A percentile compares a stretch with the other conserved stretches of the same genome.
These are phyloP conservation scores for Euborellia annulipes DNA, from an alignment of 1,140 invertebrate species.

Conservation along the genomic window DNA sequence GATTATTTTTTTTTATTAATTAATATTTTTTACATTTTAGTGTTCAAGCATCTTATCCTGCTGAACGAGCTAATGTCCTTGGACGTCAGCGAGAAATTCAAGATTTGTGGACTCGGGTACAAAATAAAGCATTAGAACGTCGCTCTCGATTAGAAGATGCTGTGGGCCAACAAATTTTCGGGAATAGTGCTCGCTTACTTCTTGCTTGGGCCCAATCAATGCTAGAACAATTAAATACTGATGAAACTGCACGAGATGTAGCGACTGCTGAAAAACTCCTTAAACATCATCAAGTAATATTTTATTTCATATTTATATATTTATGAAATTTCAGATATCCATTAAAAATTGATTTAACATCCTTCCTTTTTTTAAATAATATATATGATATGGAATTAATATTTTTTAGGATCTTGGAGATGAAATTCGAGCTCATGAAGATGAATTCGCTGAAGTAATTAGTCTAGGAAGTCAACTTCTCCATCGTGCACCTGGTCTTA, in stretches of 20 bases:
- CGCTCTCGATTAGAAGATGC: conserved; percentile 73
- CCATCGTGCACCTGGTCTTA: conserved; percentile 46
- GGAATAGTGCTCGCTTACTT: conserved; percentile 46
- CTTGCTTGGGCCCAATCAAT: conserved; percentile 62
- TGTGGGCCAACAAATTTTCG: conserved; percentile 89
- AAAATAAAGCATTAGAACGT: conserved; percentile 65
- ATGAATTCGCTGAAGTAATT: conserved; percentile 68
- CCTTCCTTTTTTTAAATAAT: no score
- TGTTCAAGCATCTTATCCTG: conserved; percentile 82
- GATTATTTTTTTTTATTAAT: no score
- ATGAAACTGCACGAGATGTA: conserved; percentile 71
- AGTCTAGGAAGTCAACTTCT: conserved; percentile 58
- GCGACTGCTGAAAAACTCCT: conserved; percentile 77
- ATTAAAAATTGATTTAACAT: no score
- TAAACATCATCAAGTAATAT: conserved; percentile 54
- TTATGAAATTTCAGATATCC: no score
- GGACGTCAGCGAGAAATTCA: conserved; percentile 69
- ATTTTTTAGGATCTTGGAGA: conserved; percentile 56
- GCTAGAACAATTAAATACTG: conserved; percentile 65
- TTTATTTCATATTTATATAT: no score
- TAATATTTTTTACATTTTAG: conserved; percentile 23
- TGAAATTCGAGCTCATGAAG: conserved; percentile 80
- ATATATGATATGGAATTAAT: no score
- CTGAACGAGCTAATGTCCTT: conserved; percentile 73
- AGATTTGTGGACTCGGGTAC: conserved; percentile 52